These are phyloP conservation scores for Philonicus albiceps DNA, from an alignment of 2,888 invertebrate genomes.

Conservation along the genomic window DNA sequence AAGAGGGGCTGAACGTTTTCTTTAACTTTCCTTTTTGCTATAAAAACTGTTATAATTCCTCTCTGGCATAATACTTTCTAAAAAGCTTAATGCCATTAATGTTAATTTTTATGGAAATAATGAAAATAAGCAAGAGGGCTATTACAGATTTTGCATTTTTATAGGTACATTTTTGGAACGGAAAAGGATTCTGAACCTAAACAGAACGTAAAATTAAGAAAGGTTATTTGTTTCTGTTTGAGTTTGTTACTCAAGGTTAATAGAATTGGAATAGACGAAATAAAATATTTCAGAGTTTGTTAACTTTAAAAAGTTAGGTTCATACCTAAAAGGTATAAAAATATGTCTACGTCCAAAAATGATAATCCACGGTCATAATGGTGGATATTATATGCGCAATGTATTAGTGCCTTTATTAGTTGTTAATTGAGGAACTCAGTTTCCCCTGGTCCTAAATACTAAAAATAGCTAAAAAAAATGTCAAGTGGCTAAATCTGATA, in stretches of 20 bases:
- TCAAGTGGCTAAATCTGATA: no score
- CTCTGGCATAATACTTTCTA: not conserved
- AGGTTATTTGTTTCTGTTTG: not conserved
- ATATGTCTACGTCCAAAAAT: no score
- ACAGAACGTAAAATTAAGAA: not conserved
- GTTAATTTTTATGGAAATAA: slow-evolving; percentile 2
- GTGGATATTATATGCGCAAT: no score
- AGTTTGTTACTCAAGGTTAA: not conserved
- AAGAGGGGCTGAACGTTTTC: not conserved
- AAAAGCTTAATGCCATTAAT: not conserved
- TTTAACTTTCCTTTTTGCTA: slow-evolving; percentile 6
- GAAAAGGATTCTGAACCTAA: not conserved
- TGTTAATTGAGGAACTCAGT: no score
- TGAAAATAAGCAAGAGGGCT: not conserved
- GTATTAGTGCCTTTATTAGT: no score
- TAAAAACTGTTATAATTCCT: not conserved
- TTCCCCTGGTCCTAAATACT: no score
- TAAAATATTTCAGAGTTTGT: no score
- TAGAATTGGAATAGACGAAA: not conserved
- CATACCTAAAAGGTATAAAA: no score
- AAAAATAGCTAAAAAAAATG: no score
- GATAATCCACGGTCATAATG: no score
- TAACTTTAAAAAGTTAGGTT: no score
- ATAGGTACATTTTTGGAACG: not conserved
- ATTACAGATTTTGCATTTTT: slow-evolving; percentile 25